A percentile compares a stretch with the other conserved stretches of the same genome.
Evolutionary conservation across 2,888 invertebrate genomes (phyloP).

Genomic region (Panzeria rudis): DNA sequence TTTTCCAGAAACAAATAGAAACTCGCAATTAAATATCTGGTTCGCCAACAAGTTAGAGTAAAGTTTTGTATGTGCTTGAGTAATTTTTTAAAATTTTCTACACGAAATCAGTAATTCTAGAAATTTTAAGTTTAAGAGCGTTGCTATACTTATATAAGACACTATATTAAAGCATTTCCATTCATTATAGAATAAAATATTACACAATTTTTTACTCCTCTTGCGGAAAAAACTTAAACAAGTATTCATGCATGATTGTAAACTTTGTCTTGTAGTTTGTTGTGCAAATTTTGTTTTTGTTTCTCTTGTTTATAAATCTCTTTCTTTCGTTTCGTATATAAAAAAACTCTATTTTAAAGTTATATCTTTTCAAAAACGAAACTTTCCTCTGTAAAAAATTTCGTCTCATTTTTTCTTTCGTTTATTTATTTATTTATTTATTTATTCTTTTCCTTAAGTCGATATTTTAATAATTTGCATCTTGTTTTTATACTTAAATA

Average conservation of each 20-base stretch:
- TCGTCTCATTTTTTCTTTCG: not conserved
- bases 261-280: slow-evolving; percentile 57
- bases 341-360: slow-evolving; percentile 44
- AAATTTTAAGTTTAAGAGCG: not conserved
- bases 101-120: not conserved
- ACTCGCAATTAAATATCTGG: too few relatives aligned
- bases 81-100: too few relatives aligned
- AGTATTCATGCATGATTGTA: slow-evolving; percentile 44
- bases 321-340: slow-evolving; percentile 3
- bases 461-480: slow-evolving; percentile 10
- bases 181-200: not conserved
- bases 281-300: not conserved
- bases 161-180: not conserved
- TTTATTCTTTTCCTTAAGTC: slow-evolving; percentile 8
- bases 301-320: slow-evolving; percentile 9
- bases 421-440: slow-evolving; percentile 3
- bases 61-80: not conserved
- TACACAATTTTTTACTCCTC: not conserved
- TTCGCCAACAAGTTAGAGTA: not conserved
- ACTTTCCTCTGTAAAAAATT: not conserved
- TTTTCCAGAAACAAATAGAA: too few relatives aligned
- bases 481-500: slow-evolving; percentile 15
- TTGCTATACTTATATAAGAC: not conserved
- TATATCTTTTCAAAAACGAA: slow-evolving; percentile 7
- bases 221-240: not conserved